Base-by-base conservation (phyloP, 2,888 invertebrate genomes). In the Diaperis boleti region DNA sequence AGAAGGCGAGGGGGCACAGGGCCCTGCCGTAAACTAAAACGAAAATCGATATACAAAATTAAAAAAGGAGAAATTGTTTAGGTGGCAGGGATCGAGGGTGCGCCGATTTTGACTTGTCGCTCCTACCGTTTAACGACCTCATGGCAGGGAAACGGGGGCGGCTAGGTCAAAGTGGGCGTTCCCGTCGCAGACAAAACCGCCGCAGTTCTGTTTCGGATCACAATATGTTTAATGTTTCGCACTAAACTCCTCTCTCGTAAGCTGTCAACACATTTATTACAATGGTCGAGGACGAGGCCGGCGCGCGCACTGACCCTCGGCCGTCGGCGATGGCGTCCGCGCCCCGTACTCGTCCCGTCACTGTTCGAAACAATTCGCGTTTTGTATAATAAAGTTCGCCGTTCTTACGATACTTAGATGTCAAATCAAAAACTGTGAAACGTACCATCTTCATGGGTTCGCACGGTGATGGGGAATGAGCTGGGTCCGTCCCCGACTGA, bases 371-470 rank as follows among this genome's bases (percentile, higher is more conserved):
- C 33, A 50, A 50, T 29, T 31, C n/a, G 6, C 17, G 14, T 39
- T 35, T 39, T 15, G 15, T 2, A 35, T 35, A 39, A n/a, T n/a
- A n/a, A 49, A 17, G 37, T 57, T 59, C 42, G 52, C 42, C 62
- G 49, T 57, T 59, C 50, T 56, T 55, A 62, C 45, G 3, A 55
- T 50, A 62, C 14, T 50, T 55, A 57, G 20, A 44, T 60, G 42
- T 41, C 11, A n/a, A n/a, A 59, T 64, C 45, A 56, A 55, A 64
- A 64, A 67, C 64, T 62, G n/a, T n/a, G 66, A 73, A 77, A 92
- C 96, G 91, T 96, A 98, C 98, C 98, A 90, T 96, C 97, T 92
- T 98, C 98, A 81, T 94, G 94, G 72, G 98, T 98, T 86, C 92
- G 92, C 77, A 96, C 92, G 78, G 90, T 89, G 86, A 96, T 91